Base-by-base conservation (phyloP, 2,888 invertebrate species). In the Atrina japonica region DNA sequence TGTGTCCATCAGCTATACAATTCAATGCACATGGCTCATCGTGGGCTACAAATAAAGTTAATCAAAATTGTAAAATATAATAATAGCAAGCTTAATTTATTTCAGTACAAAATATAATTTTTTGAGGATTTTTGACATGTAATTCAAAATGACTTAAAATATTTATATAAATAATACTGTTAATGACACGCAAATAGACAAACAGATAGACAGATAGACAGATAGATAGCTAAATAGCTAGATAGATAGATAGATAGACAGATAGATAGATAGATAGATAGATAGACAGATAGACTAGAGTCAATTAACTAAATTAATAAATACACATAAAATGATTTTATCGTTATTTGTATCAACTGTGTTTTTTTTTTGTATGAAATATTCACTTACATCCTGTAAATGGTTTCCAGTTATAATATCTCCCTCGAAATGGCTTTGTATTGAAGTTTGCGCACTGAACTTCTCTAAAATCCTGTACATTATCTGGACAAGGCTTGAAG, bases 1-100 rank as follows among this genome's bases (percentile, higher is more conserved):
- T 93, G 90, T 97, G 97, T 0, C 96, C 96, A 70, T 94, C 94
- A 0, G 99, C 98, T 96, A 97, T 97, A 91, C 99, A 99, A 92
- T 97, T 97, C 84, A 99, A 92, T 90, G 98, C 97, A 91, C 99
- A 99, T 27, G 95, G 95, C 90, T 96, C 96, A 16, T 95, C 94
- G 3, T 95, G 96, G 87, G 81, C 87, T 85, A 75, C 23, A 79
- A 68, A 25, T 59, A 40, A 27, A 55, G 27, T 35, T 21, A 45
- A 2, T 1, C 1, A 27, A 29, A 30, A 29, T 23, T 16, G 9
- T 53, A 29, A 5, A 29, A 18, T 11, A 21, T 2, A 50, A 23
- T 14, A n/a, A n/a, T n/a, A n/a, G n/a, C n/a, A n/a, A n/a, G n/a
- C n/a, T n/a, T n/a, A n/a, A n/a, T 5, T 52, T 21, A 25, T 52